Evolutionary conservation across 2,113 vertebrate genomes (phyloP).

Genomic region (Paratilapia polleni): DNA sequence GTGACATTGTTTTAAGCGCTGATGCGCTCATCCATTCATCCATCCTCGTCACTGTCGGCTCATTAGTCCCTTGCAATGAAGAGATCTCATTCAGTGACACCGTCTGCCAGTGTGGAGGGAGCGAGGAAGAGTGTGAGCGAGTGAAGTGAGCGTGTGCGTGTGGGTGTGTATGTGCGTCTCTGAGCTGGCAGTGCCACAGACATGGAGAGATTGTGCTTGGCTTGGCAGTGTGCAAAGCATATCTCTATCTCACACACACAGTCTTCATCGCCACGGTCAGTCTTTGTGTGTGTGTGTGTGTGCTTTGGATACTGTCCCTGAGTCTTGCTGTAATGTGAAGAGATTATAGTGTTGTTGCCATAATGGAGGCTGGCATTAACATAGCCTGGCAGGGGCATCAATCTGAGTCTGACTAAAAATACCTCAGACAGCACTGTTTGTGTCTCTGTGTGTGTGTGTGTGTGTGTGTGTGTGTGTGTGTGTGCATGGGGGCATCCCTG

Average conservation of each 20-base stretch:
- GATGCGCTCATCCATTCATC: slow-evolving; percentile 9
- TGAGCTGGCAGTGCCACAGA: slow-evolving; percentile 47
- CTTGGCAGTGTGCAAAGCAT: slow-evolving; percentile 41
- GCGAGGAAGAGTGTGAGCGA: background rate
- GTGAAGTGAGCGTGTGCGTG: background rate
- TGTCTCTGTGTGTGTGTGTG: slow-evolving; percentile 21
- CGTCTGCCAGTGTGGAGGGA: slow-evolving; percentile 14
- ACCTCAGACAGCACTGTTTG: slow-evolving; percentile 33
- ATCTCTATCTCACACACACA: slow-evolving; percentile 47
- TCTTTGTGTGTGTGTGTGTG: slow-evolving; percentile 27
- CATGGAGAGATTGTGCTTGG: slow-evolving; percentile 34
- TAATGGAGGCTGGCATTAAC: slow-evolving; percentile 59
- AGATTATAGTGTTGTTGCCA: slow-evolving; percentile 63
- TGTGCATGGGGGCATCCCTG: slow-evolving; percentile 35
- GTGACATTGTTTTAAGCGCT: background rate
- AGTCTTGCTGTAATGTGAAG: slow-evolving; percentile 57
- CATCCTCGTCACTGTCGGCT: slow-evolving; percentile 14
- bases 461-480: background rate
- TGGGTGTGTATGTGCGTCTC: background rate
- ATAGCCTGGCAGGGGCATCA: slow-evolving; percentile 48
- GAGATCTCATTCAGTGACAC: slow-evolving; percentile 33
- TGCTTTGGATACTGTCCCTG: slow-evolving; percentile 41
- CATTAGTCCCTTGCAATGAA: slow-evolving; percentile 7
- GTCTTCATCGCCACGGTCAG: slow-evolving; percentile 37
- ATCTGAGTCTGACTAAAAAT: slow-evolving; percentile 59